A percentile compares a stretch with the other conserved stretches of the same genome.
Evolutionary conservation across 1,140 invertebrate genomes (phyloP).

Genomic region (Stratiolaelaps scimitus): DNA sequence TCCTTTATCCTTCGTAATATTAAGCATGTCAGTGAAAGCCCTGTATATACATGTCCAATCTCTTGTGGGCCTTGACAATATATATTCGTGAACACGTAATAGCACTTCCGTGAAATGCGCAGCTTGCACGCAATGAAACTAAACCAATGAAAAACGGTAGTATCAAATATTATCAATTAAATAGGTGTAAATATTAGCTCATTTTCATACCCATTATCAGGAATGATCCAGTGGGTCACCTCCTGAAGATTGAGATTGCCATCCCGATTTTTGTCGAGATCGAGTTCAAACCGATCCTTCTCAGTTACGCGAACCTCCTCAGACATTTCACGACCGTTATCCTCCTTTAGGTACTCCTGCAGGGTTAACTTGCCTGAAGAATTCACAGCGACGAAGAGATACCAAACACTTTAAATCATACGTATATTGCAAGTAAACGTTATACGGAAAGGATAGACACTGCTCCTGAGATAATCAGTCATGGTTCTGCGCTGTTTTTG

Average conservation of each 20-base stretch:
- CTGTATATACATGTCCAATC: too few species aligned
- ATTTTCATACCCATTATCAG: slow-evolving; percentile 65
- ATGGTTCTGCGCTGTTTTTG: too few species aligned
- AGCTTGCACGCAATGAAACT: neutral
- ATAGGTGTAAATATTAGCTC: slow-evolving; percentile 22
- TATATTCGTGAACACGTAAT: too few species aligned
- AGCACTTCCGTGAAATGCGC: too few species aligned
- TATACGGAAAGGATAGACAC: too few species aligned
- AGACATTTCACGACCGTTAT: slow-evolving; percentile 24
- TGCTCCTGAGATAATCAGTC: too few species aligned
- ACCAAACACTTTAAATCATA: slow-evolving; percentile 11
- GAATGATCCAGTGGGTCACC: slow-evolving; percentile 76
- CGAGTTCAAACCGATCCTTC: slow-evolving; percentile 76
- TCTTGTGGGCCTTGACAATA: slow-evolving; percentile 9
- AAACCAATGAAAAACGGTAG: slow-evolving; percentile 6
- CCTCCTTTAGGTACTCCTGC: slow-evolving; percentile 36
- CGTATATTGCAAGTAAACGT: too few species aligned
- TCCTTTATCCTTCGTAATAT: too few species aligned
- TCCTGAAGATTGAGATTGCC: slow-evolving; percentile 64
- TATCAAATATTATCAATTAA: neutral
- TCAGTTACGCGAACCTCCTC: slow-evolving; percentile 49
- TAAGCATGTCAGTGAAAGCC: too few species aligned
- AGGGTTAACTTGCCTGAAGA: slow-evolving; percentile 29
- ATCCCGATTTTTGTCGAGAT: slow-evolving; percentile 75
- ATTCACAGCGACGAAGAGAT: neutral